Evolutionary conservation across 2,113 vertebrate species (phyloP).

Genomic region (Stigmatopora argus): DNA sequence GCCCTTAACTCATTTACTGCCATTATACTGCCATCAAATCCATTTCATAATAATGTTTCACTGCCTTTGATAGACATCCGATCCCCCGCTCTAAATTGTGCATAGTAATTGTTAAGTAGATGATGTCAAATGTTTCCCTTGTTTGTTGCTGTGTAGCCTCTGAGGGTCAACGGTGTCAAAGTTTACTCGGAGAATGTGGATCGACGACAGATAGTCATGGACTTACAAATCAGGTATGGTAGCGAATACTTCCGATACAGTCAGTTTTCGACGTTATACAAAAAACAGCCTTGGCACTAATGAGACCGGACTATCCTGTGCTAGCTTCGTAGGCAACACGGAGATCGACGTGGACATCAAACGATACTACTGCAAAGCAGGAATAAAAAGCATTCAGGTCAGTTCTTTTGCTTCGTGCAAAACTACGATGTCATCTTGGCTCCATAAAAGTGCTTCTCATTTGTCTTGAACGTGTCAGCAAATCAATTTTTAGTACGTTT

Average conservation of each 20-base stretch:
- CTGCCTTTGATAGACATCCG: too few relatives aligned
- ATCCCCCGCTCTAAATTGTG: too few relatives aligned
- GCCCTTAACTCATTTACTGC: too few relatives aligned
- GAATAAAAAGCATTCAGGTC: slow-evolving; percentile 97
- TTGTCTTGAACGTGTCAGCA: slow-evolving; percentile 23
- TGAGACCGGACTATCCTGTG: slow-evolving; percentile 7
- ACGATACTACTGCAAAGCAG: slow-evolving; percentile 95
- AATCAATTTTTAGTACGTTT: slow-evolving; percentile 18
- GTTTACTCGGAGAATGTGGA: slow-evolving; percentile 96
- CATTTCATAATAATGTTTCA: too few relatives aligned
- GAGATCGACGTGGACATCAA: slow-evolving; percentile 95
- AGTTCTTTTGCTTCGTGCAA: slow-evolving; percentile 3
- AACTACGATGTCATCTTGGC: background rate
- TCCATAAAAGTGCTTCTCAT: slow-evolving; percentile 10
- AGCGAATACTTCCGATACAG: background rate
- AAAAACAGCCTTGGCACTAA: background rate
- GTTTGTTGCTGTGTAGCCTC: slow-evolving; percentile 72
- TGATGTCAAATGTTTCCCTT: background rate
- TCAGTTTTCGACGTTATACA: background rate
- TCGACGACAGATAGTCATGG: slow-evolving; percentile 94
- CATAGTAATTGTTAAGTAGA: background rate
- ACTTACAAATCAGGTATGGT: slow-evolving; percentile 89
- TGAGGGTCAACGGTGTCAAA: slow-evolving; percentile 94
- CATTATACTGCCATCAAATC: too few relatives aligned
- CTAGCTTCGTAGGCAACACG: slow-evolving; percentile 92